Evolutionary conservation across 2,888 invertebrate species (phyloP).

Genomic region (Ormyrus labotus): DNA sequence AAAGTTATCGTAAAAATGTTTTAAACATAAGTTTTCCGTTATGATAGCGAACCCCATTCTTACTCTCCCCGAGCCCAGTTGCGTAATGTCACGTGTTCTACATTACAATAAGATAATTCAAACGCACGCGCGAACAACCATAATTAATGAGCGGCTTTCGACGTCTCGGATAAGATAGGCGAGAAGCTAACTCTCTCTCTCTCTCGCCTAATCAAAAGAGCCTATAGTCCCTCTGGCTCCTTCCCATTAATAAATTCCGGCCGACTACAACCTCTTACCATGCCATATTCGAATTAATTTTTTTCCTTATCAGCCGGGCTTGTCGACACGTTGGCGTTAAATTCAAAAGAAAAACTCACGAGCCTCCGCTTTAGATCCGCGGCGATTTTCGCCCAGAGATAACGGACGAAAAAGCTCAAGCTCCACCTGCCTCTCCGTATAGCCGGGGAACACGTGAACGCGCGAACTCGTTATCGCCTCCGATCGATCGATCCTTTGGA

Average conservation of each 20-base stretch:
- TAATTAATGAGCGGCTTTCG: slow-evolving; percentile 41
- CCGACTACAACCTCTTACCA: slow-evolving; percentile 18
- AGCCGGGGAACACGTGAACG: background rate
- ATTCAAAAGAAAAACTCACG: background rate
- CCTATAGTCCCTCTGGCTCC: background rate
- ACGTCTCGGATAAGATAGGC: slow-evolving; percentile 40
- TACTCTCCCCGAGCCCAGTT: background rate
- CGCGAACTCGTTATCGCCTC: slow-evolving; percentile 29
- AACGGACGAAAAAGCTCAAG: background rate
- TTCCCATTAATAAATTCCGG: slow-evolving; percentile 32
- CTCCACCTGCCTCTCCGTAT: slow-evolving; percentile 3
- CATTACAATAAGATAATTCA: slow-evolving; percentile 43
- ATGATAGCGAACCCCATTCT: background rate
- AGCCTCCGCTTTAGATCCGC: background rate
- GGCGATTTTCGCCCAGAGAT: background rate
- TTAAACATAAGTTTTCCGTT: slow-evolving; percentile 9
- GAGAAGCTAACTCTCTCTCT: slow-evolving; percentile 15
- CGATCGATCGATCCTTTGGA: slow-evolving; percentile 38
- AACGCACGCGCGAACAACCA: slow-evolving; percentile 23
- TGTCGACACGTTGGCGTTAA: slow-evolving; percentile 17
- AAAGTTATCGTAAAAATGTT: background rate
- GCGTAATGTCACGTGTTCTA: slow-evolving; percentile 30
- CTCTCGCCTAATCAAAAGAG: slow-evolving; percentile 29
- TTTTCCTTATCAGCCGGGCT: slow-evolving; percentile 9
- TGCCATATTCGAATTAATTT: slow-evolving; percentile 44